Evolutionary conservation across 2,888 invertebrate genomes (phyloP).

Genomic region (Parascotia fuliginaria): DNA sequence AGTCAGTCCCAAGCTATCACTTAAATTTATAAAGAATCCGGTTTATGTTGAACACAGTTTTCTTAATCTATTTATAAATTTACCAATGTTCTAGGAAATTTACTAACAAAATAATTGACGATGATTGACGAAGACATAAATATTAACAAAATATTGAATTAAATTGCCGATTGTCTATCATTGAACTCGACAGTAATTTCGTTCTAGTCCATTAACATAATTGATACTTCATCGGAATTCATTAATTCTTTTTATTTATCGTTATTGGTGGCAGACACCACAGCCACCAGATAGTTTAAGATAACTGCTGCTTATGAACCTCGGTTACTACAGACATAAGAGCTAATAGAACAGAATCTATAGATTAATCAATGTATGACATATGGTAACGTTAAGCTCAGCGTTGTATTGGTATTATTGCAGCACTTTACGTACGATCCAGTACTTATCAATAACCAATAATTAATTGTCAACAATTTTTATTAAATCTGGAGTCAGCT

Average conservation of each 20-base stretch:
- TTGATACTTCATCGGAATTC: background rate
- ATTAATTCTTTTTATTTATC: background rate
- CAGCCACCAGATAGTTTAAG: too few species aligned
- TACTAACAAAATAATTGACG: slow-evolving; percentile 8
- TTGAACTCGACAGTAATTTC: slow-evolving; percentile 2
- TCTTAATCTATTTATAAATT: slow-evolving; percentile 1
- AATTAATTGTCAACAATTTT: too few species aligned
- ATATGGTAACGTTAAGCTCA: too few species aligned
- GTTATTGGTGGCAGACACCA: too few species aligned
- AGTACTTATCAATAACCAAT: too few species aligned
- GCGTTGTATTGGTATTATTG: too few species aligned
- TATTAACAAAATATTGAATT: slow-evolving; percentile 20
- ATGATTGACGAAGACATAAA: slow-evolving; percentile 13
- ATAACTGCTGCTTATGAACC: too few species aligned
- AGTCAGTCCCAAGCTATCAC: background rate
- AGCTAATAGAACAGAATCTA: too few species aligned
- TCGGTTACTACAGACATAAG: too few species aligned
- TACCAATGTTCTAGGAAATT: slow-evolving; percentile 12
- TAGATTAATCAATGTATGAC: too few species aligned
- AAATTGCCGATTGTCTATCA: slow-evolving; percentile 1
- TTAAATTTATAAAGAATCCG: background rate
- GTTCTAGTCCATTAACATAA: slow-evolving; percentile 1
- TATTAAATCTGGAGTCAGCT: too few species aligned
- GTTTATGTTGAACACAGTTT: slow-evolving; percentile 7
- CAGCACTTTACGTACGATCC: too few species aligned